Base-by-base conservation (phyloP, 2,113 vertebrate species). In the Thunnus thynnus region DNA sequence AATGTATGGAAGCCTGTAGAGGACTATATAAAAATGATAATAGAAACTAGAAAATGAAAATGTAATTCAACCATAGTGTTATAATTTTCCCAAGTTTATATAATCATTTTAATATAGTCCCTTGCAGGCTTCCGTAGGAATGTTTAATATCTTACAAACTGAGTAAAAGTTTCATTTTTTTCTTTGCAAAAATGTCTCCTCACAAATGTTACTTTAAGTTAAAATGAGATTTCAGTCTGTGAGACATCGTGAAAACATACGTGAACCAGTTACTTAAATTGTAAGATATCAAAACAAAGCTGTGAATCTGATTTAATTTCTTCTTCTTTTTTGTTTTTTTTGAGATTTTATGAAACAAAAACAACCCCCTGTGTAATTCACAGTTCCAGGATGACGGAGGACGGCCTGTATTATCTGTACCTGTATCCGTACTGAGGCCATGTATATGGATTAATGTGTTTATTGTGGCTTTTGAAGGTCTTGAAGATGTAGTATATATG, bases 401-500 rank as follows among this genome's bases (percentile, higher is more conserved):
- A 10, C 5, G 3, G 60, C 58, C 44, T 52, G 5, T 52, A 10
- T 61, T 58, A 48, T 55, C 57, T 78, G 47, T 76, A 36, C 32
- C 13, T 57, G 47, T 67, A 6, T 80, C 20, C 55, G n/a, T 22
- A 8, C 44, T 11, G 22, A 71, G 48, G 48, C 30, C 2, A 3
- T 44, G 36, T 73, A 18, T 61, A 54, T 67, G 30, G 52, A 64
- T 58, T 22, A 1, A 63, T 62, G 74, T 78, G 67, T 80, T 66
- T 64, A 25, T 78, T 66, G 73, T 74, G 65, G 51, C 36, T 41
- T 67, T 80, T 32, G 47, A 82, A 80, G 51, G 75, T 78, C 20
- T 71, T 83, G 69, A 83, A 52, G 36, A 74, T 82, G 13, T 76
- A 71, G 27, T 80, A 2, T 46, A 18, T 77, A 46, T 77, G 36